Evolutionary conservation across 2,797 vertebrate species (phyloP), one percentile per base, ranked within the genome.

Genomic region (Myioborus miniatus): DNA sequence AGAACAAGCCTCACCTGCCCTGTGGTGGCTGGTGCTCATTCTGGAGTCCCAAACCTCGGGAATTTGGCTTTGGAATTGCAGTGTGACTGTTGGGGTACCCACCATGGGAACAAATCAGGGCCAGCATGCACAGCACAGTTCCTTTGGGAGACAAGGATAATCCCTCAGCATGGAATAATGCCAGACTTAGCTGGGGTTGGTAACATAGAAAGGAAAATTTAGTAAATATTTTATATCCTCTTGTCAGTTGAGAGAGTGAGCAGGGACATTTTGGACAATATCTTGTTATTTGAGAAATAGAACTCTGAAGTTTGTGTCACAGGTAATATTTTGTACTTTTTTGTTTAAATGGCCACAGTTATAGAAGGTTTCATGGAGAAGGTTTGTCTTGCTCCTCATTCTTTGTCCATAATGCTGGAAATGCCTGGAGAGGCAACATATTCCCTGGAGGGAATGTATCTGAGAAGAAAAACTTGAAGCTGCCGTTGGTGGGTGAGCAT

Each of bases 21-120:
- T 19, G 16, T 23, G 20, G 56, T 18, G 15, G 32, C 8, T 24
- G n/a, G 15, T 0, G 0, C 34, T 71, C 0, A 0, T 37, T 72
- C 27, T 62, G 59, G 27, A 44, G 36, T 71, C 76, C 74, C 67
- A 81, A 17, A 24, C 16, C 18, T 68, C 2, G 0, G 52, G 16
- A 78, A 60, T 89, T n/a, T 62, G 32, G 22, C 60, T 83, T 69
- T 62, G 49, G 49, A 78, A 37, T 37, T 53, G 56, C 19, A n/a
- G 21, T 1, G 0, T 19, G 18, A 27, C 43, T 63, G 20, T 89
- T 50, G 26, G 52, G 30, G 12, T 62, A 32, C 24, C 49, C 30
- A 27, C 12, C 37, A 39, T 1, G 32, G 53, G 15, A 64, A 75
- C 32, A 62, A 53, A 37, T 36, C 18, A 22, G 65, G 34, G 43